These are phyloP conservation scores for Diorhabda carinulata DNA, from an alignment of 1,140 invertebrate genomes.

Conservation along the genomic window DNA sequence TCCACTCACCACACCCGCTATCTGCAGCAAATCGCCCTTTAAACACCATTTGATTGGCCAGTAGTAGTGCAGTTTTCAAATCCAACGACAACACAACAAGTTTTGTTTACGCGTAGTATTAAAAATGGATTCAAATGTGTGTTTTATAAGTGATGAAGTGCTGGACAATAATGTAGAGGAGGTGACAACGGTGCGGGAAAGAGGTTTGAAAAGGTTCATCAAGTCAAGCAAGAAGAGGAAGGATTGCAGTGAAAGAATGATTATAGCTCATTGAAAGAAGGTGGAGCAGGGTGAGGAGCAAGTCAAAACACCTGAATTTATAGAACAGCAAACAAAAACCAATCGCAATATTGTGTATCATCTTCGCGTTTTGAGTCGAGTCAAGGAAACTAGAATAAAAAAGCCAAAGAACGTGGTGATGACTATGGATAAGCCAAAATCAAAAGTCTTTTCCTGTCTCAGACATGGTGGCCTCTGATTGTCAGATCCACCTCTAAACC, in stretches of 20 bases:
- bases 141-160: constrained; percentile 14
- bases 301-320: constrained; percentile 18
- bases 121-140: constrained; percentile 12
- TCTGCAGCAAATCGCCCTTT: not conserved
- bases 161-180: constrained; percentile 6
- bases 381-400: too few relatives aligned
- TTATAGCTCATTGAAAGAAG: constrained; percentile 11
- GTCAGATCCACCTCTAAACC: too few relatives aligned
- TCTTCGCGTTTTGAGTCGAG: constrained; percentile 5
- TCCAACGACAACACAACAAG: not conserved
- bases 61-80: too few relatives aligned
- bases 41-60: not conserved
- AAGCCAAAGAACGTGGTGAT: too few relatives aligned
- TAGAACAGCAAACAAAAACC: constrained; percentile 19
- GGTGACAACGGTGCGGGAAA: constrained; percentile 11
- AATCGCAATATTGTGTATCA: constrained; percentile 22
- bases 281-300: constrained; percentile 9
- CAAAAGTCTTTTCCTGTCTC: too few relatives aligned
- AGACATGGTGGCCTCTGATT: too few relatives aligned
- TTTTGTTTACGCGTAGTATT: constrained; percentile 13
- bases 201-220: constrained; percentile 16
- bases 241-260: constrained; percentile 13
- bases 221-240: constrained; percentile 15
- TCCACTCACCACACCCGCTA: too few relatives aligned
- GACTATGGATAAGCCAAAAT: too few relatives aligned